These are phyloP conservation scores for Leptarthrus brevirostris DNA, from an alignment of 2,888 invertebrate genomes.

Conservation along the genomic window DNA sequence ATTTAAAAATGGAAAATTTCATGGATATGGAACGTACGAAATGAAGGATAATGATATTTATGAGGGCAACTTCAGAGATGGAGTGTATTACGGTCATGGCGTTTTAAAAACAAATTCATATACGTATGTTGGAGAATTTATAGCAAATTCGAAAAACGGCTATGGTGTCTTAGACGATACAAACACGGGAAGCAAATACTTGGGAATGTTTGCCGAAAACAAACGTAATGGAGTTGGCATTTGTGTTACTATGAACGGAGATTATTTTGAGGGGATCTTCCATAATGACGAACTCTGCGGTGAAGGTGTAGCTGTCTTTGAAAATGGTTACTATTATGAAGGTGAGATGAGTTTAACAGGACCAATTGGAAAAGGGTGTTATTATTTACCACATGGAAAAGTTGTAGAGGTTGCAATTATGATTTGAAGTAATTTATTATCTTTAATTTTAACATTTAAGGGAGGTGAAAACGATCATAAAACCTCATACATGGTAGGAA, in stretches of 20 bases:
- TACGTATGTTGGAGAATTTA: conserved; percentile 92
- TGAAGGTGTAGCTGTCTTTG: conserved; percentile 88
- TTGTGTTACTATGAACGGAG: conserved; percentile 88
- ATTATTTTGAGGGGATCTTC: conserved; percentile 91
- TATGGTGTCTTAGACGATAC: conserved; percentile 92
- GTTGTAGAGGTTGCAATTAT: conserved; percentile 61
- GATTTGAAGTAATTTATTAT: too few species aligned
- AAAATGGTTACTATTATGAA: conserved; percentile 89
- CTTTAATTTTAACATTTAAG: too few species aligned
- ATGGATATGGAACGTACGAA: conserved; percentile 77
- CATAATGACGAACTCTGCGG: conserved; percentile 83
- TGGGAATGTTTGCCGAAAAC: conserved; percentile 89
- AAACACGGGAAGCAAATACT: conserved; percentile 86
- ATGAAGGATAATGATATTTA: conserved; percentile 85
- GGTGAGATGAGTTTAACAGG: conserved; percentile 86
- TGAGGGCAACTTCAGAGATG: conserved; percentile 88
- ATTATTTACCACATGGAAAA: conserved; percentile 84
- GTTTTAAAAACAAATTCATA: conserved; percentile 83
- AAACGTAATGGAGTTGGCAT: conserved; percentile 85
- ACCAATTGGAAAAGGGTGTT: conserved; percentile 82
- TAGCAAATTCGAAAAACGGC: conserved; percentile 80
- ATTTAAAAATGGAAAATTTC: conserved; percentile 78
- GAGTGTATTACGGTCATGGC: conserved; percentile 86
- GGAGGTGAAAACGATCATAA: conserved; percentile 54
- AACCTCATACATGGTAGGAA: conserved; percentile 60